Conservation (phyloP, 2,888 invertebrate species). For the Tetanocera ferruginea region DNA sequence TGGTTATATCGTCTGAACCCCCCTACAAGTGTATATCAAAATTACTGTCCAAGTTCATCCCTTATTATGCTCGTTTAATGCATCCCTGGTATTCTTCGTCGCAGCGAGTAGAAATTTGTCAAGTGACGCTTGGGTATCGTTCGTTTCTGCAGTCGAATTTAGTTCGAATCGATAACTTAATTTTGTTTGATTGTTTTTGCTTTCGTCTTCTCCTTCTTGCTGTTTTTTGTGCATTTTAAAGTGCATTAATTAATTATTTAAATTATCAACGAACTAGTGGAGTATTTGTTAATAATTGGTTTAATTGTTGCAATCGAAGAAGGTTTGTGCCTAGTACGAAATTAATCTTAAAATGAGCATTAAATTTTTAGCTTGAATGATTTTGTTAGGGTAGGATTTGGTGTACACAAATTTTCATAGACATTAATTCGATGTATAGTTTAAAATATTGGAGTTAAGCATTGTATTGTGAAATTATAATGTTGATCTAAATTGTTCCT, state of each 20-base stretch:
- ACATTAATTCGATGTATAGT: neutral
- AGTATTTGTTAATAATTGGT: slow-evolving; percentile 13
- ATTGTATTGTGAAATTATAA: too few relatives aligned
- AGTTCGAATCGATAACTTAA: slow-evolving; percentile 44
- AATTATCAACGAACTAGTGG: slow-evolving; percentile 38
- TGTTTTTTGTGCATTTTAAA: slow-evolving; percentile 42
- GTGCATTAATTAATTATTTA: slow-evolving; percentile 39
- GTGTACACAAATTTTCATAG: slow-evolving; percentile 40
- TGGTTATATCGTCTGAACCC: too few relatives aligned
- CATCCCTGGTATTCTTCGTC: too few relatives aligned
- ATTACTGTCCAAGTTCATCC: too few relatives aligned
- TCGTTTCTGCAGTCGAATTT: slow-evolving; percentile 11
- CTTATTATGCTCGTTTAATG: too few relatives aligned
- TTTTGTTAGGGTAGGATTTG: slow-evolving; percentile 41
- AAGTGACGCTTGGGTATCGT: neutral
- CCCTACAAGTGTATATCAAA: too few relatives aligned
- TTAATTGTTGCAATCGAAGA: slow-evolving; percentile 7
- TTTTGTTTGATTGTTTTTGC: slow-evolving; percentile 48
- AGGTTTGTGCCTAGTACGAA: slow-evolving; percentile 42
- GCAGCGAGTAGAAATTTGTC: neutral
- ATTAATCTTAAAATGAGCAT: neutral
- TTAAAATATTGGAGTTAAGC: neutral
- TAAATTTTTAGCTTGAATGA: slow-evolving; percentile 29
- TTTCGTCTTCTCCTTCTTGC: slow-evolving; percentile 42
- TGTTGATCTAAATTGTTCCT: too few relatives aligned